Conservation (phyloP, 2,797 vertebrate genomes). For the Centroberyx gerrardi region DNA sequence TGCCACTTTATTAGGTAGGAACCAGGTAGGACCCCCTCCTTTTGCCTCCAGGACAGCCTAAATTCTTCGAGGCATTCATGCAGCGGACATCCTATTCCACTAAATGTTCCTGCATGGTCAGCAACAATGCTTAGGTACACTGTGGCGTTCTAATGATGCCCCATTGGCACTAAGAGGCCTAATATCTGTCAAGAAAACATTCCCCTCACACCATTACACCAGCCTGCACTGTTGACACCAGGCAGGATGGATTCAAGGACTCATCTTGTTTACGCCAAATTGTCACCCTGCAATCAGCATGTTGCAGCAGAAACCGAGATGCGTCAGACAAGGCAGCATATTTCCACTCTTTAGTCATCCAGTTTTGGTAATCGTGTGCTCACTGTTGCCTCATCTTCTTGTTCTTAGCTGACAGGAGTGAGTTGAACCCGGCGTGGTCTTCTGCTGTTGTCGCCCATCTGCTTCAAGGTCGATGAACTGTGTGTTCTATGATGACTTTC, state of each 20-base stretch:
- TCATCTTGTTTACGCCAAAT: conserved; percentile 41
- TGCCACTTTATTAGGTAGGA: too few species aligned
- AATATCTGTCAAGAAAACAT: too few species aligned
- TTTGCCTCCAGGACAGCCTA: too few species aligned
- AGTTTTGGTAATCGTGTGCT: conserved; percentile 16
- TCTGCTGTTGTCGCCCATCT: conserved; percentile 45
- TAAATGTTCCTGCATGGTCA: too few species aligned
- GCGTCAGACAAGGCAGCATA: conserved; percentile 6
- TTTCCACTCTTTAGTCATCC: conserved; percentile 2
- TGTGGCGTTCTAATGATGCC: too few species aligned
- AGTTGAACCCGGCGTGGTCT: conserved; percentile 1
- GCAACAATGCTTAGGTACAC: too few species aligned
- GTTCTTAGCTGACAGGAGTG: conserved; percentile 23
- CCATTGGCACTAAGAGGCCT: too few species aligned
- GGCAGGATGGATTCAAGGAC: conserved; percentile 21
- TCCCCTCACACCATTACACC: too few species aligned
- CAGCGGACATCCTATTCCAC: too few species aligned
- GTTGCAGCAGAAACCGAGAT: conserved; percentile 45
- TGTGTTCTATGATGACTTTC: conserved; percentile 35
- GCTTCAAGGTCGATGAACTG: conserved; percentile 23
- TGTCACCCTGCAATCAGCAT: conserved; percentile 63
- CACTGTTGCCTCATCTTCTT: conserved; percentile 39
- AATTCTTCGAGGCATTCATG: too few species aligned
- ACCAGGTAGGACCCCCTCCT: too few species aligned
- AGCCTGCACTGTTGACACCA: neutral